These are phyloP conservation scores for Carposina sasakii DNA, from an alignment of 1,140 invertebrate species.

Conservation along the genomic window DNA sequence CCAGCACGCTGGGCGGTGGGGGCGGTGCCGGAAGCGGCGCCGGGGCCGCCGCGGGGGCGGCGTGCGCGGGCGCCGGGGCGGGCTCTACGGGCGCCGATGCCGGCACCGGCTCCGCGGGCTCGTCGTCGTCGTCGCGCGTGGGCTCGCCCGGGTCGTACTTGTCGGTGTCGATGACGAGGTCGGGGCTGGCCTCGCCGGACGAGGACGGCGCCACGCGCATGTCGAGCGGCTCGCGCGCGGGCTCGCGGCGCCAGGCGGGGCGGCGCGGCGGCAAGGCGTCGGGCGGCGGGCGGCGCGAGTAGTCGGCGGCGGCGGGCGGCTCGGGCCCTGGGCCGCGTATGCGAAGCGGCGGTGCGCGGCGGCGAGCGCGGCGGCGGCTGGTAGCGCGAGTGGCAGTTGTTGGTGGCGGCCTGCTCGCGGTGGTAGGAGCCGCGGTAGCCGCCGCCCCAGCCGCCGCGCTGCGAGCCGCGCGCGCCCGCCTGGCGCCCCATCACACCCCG, in stretches of 20 bases:
- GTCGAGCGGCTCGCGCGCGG: constrained; percentile 28
- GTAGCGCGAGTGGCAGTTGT: no score
- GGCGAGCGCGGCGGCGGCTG: no score
- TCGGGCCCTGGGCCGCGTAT: constrained; percentile 21
- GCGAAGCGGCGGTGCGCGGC: no score
- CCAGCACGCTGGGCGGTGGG: constrained; percentile 1
- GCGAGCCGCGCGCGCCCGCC: constrained; percentile 54
- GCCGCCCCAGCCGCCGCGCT: constrained; percentile 62
- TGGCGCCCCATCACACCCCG: constrained; percentile 13
- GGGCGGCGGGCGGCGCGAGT: constrained; percentile 24
- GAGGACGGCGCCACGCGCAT: constrained; percentile 41
- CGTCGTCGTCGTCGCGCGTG: constrained; percentile 70
- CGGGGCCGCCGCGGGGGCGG: constrained; percentile 2
- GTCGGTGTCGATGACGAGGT: constrained; percentile 77
- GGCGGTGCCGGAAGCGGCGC: constrained; percentile 7
- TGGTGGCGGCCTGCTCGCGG: constrained; percentile 56
- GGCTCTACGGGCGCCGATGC: constrained; percentile 4
- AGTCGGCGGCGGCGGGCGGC: constrained; percentile 32
- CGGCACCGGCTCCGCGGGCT: constrained; percentile 35
- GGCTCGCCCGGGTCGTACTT: constrained; percentile 79
- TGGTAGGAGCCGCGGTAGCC: constrained; percentile 53
- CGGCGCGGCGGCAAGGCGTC: background rate
- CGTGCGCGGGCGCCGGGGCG: constrained; percentile 3
- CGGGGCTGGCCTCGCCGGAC: constrained; percentile 72
- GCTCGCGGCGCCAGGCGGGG: background rate